Evolutionary conservation across 1,140 invertebrate species (phyloP).

Genomic region (Euwallacea similis): DNA sequence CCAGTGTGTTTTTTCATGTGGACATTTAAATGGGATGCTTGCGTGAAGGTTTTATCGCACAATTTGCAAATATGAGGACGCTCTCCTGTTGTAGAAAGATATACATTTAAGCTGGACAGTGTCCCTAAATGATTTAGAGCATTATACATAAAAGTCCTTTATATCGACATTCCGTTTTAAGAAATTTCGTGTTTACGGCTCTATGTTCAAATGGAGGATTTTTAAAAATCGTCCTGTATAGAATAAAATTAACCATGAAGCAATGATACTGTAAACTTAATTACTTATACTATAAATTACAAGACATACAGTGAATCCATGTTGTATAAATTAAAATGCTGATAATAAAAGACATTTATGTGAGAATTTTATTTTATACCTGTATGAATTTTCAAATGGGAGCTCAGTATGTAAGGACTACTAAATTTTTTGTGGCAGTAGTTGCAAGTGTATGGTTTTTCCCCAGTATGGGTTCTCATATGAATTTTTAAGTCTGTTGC

Average conservation of each 20-base stretch:
- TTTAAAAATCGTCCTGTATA: too few relatives aligned
- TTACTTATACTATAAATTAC: too few relatives aligned
- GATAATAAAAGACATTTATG: neutral
- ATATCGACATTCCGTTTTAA: neutral
- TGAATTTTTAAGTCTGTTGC: conserved; percentile 56
- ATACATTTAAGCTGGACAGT: neutral
- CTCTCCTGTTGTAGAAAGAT: conserved; percentile 48
- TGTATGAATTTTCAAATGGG: conserved; percentile 58
- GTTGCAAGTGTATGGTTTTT: conserved; percentile 60
- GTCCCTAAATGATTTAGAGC: neutral
- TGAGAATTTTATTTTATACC: conserved; percentile 41
- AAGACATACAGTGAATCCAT: too few relatives aligned
- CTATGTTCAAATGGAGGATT: too few relatives aligned
- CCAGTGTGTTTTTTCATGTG: conserved; percentile 60
- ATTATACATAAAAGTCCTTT: too few relatives aligned
- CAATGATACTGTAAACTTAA: too few relatives aligned
- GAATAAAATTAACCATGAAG: too few relatives aligned
- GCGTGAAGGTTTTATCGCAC: conserved; percentile 70
- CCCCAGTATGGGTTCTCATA: conserved; percentile 62
- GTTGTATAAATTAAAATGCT: neutral
- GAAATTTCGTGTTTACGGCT: neutral
- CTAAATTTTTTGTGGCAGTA: conserved; percentile 59
- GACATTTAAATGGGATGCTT: conserved; percentile 66
- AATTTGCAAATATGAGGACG: conserved; percentile 67
- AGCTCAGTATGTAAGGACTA: conserved; percentile 57